A percentile compares a stretch with the other conserved stretches of the same genome.
phyloP scores from a whole-genome alignment of 1,140 invertebrate species.

The Steinernema feltiae region DNA sequence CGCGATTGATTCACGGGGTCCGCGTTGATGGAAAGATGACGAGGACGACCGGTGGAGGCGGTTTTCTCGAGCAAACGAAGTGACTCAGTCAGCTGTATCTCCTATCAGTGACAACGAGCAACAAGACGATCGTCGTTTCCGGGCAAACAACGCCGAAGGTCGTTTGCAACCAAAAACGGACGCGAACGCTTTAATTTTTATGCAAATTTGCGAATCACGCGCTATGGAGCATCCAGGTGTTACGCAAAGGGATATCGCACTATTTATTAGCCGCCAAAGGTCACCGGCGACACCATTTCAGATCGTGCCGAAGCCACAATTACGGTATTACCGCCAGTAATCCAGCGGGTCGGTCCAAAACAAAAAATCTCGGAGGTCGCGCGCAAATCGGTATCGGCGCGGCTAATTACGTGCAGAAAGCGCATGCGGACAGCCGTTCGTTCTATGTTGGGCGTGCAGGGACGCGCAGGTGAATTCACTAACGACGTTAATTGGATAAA shows the following conservation, averaged over 20 bases:
- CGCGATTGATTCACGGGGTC: background rate
- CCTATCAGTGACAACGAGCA: background rate
- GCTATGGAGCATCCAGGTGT: background rate
- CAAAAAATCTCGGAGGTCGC: background rate
- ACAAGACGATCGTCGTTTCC: background rate
- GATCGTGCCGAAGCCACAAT: background rate
- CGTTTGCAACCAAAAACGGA: background rate
- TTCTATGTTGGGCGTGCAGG: background rate
- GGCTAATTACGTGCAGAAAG: background rate
- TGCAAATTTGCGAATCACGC: background rate
- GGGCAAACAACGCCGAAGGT: background rate
- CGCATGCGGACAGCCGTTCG: background rate
- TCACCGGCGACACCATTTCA: background rate
- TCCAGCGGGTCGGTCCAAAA: background rate
- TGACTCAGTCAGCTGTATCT: background rate
- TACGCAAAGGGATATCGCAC: background rate
- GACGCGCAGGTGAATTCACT: background rate
- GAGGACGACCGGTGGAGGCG: background rate
- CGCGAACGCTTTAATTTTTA: too few relatives aligned
- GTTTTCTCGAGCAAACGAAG: background rate
- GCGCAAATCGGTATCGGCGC: background rate
- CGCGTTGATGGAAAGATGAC: background rate
- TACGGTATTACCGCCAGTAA: background rate
- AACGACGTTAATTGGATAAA: background rate
- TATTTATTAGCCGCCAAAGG: background rate